phyloP scores from a whole-genome alignment of 2,888 invertebrate genomes.

The Eretmocerus hayati region DNA sequence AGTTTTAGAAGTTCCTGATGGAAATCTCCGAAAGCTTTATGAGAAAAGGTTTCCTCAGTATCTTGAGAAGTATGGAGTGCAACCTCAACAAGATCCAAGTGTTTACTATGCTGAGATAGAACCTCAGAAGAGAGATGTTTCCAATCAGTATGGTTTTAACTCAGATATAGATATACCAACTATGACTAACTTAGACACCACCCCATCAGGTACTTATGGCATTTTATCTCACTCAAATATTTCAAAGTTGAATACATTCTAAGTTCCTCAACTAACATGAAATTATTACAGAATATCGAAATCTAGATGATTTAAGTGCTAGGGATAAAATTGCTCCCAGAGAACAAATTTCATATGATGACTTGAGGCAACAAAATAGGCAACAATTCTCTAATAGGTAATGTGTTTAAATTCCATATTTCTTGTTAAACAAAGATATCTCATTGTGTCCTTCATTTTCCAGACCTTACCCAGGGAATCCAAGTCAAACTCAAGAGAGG shows the following conservation, averaged over 20 bases:
- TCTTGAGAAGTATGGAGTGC: too few relatives aligned
- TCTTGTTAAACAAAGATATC: neutral
- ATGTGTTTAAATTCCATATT: neutral
- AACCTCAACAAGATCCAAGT: neutral
- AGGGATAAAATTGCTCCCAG: too few relatives aligned
- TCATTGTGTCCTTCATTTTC: conserved; percentile 1
- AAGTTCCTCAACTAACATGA: too few relatives aligned
- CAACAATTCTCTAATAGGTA: conserved; percentile 16
- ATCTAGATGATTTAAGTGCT: too few relatives aligned
- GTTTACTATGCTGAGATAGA: conserved; percentile 1
- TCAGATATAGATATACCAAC: conserved; percentile 17
- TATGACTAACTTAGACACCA: conserved; percentile 17
- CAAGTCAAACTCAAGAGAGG: neutral
- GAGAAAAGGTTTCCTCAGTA: neutral
- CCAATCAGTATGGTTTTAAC: too few relatives aligned
- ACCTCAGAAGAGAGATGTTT: neutral
- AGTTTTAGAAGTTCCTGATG: conserved; percentile 14
- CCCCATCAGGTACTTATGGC: conserved; percentile 16
- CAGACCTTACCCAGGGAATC: conserved; percentile 1
- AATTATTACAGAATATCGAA: too few relatives aligned
- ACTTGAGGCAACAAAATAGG: conserved; percentile 22
- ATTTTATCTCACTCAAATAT: too few relatives aligned
- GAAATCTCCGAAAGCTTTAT: conserved; percentile 8
- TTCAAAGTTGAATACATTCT: too few relatives aligned
- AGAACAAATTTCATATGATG: too few relatives aligned